These are phyloP conservation scores for Stenodera caucasica DNA, from an alignment of 2,888 invertebrate species.

Conservation along the genomic window DNA sequence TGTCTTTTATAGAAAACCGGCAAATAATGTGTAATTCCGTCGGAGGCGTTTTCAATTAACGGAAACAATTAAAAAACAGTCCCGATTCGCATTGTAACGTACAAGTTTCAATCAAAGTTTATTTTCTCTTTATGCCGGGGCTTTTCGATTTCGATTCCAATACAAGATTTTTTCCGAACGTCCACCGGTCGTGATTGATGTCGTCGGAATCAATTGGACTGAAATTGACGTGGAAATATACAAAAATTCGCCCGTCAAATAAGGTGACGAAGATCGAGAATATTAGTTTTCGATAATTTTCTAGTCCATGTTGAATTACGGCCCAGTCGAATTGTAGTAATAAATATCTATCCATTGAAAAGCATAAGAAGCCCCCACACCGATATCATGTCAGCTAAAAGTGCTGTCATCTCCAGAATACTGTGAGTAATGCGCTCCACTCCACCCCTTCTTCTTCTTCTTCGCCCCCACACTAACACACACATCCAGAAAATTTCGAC, in stretches of 20 bases:
- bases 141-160: neutral
- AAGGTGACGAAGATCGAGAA: neutral
- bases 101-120: neutral
- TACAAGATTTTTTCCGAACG: neutral
- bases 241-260: neutral
- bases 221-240: neutral
- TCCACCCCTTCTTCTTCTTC: slow-evolving; percentile 36
- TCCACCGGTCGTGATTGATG: neutral
- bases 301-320: slow-evolving; percentile 24
- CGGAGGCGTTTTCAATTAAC: neutral
- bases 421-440: slow-evolving; percentile 49
- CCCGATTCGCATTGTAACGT: neutral
- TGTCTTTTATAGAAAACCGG: neutral
- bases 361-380: slow-evolving; percentile 40
- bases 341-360: slow-evolving; percentile 41
- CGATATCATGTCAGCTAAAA: slow-evolving; percentile 46
- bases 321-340: slow-evolving; percentile 40
- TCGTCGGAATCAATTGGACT: neutral
- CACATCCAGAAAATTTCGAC: slow-evolving; percentile 2
- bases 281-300: slow-evolving; percentile 15
- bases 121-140: neutral
- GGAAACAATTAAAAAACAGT: neutral
- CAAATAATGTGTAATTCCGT: neutral
- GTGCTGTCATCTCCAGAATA: slow-evolving; percentile 49
- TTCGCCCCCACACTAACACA: slow-evolving; percentile 9